Percentiles rank a stretch among this genome's conserved stretches.
Evolutionary conservation across 2,113 vertebrate genomes (phyloP).

Genomic region (Xiphophorus maculatus): DNA sequence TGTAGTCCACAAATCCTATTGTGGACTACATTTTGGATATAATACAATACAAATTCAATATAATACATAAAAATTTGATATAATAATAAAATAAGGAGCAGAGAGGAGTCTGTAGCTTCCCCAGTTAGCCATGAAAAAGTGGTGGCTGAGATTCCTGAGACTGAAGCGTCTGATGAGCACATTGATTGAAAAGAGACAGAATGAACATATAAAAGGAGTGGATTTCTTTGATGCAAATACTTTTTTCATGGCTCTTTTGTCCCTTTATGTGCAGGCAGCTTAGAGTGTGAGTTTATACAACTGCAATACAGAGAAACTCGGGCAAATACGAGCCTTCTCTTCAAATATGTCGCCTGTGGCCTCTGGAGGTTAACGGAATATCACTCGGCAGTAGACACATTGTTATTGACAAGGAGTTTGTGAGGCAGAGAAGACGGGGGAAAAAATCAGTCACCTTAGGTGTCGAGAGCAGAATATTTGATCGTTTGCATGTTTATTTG

Average conservation of each 20-base stretch:
- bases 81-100: constrained; percentile 24
- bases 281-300: constrained; percentile 5
- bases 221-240: constrained; percentile 23
- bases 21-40: too few relatives aligned
- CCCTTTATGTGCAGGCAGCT: constrained; percentile 16
- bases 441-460: constrained; percentile 62
- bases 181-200: constrained; percentile 5
- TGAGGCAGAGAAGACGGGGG: constrained; percentile 30
- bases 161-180: constrained; percentile 11
- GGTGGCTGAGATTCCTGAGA: constrained; percentile 8
- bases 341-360: constrained; percentile 60
- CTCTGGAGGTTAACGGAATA: constrained; percentile 70
- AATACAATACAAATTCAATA: constrained; percentile 3
- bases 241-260: constrained; percentile 49
- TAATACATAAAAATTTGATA: too few relatives aligned
- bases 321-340: constrained; percentile 42
- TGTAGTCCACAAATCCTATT: constrained; percentile 14
- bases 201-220: constrained; percentile 36
- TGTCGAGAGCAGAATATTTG: constrained; percentile 68
- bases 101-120: constrained; percentile 19
- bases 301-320: constrained; percentile 20
- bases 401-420: constrained; percentile 72
- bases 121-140: constrained; percentile 25
- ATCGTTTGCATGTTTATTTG: constrained; percentile 78
- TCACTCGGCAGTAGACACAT: constrained; percentile 60